Evolutionary conservation across 2,888 invertebrate species (phyloP), one percentile per base, ranked within the genome.

Genomic region (Nomada ruficornis): DNA sequence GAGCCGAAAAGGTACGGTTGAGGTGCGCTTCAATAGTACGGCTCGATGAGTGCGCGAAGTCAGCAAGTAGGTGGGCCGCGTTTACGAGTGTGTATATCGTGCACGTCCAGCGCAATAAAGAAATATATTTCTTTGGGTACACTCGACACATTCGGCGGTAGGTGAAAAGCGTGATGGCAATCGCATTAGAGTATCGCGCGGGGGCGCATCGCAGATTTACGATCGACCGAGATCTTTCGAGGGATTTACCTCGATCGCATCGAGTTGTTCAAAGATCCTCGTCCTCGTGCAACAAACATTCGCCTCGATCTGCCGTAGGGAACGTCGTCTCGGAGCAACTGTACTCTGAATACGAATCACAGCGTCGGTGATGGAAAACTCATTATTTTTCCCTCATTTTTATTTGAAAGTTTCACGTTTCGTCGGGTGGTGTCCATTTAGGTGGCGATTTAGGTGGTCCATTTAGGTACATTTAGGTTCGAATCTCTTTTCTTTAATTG

Each of bases 131-230:
- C 69, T 59, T 52, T 57, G 63, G 59, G 29, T 26, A 80, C n/a
- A 36, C 64, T 57, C 64, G 71, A 77, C 73, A 77, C 72, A 54
- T 78, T 77, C 77, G 71, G 68, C 68, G 74, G 71, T 84, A 84
- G 85, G 80, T 77, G 77, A 80, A 77, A 74, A 77, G 77, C 63
- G 70, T 42, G 70, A 71, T 50, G 55, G 60, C 76, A 69, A 73
- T 76, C 81, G 80, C 82, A 84, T 88, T 85, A 88, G 83, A 80
- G 82, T 50, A 80, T 64, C 71, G 84, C 88, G 88, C 88, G 88
- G 88, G 88, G 83, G 87, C 75, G 77, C 73, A 71, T 77, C 71
- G 73, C 76, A 78, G 82, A 85, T 84, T 87, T 87, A 86, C 78
- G 83, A 82, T 64, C 71, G 64, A 62, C 75, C 75, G 75, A 67